Percentiles rank a stretch among this genome's conserved stretches.
Evolutionary conservation across 1,140 invertebrate genomes (phyloP).

Genomic region (Asbolus verrucosus): DNA sequence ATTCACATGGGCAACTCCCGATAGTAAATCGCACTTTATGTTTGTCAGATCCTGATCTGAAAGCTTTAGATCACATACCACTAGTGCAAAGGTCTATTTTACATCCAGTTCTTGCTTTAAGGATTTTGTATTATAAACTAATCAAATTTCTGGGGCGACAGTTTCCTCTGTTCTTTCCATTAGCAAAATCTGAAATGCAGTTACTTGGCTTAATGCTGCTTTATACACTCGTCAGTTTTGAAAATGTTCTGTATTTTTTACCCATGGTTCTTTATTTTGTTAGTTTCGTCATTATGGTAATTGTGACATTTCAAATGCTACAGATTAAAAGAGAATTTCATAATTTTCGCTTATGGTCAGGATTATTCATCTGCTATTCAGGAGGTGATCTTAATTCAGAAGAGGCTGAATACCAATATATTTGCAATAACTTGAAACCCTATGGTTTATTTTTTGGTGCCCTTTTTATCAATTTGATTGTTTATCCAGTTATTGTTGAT

Average conservation of each 20-base stretch:
- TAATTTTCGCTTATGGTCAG: conserved; percentile 83
- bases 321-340: conserved; percentile 79
- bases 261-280: conserved; percentile 79
- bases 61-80: conserved; percentile 76
- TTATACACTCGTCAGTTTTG: conserved; percentile 75
- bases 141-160: conserved; percentile 74
- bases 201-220: conserved; percentile 75
- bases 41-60: conserved; percentile 74
- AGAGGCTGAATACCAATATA: conserved; percentile 83
- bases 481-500: conserved; percentile 81
- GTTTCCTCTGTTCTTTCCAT: conserved; percentile 65
- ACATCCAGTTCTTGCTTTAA: conserved; percentile 77
- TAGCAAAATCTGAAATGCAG: conserved; percentile 73
- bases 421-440: conserved; percentile 84
- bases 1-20: conserved; percentile 82
- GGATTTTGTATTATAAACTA: conserved; percentile 75
- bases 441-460: conserved; percentile 83
- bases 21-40: conserved; percentile 80
- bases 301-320: conserved; percentile 84
- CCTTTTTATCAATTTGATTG: conserved; percentile 78
- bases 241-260: conserved; percentile 75
- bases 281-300: conserved; percentile 78
- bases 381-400: conserved; percentile 76
- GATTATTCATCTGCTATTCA: conserved; percentile 79
- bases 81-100: conserved; percentile 77